phyloP scores from a whole-genome alignment of 2,113 vertebrate species.

The Hippocampus mohnikei region DNA sequence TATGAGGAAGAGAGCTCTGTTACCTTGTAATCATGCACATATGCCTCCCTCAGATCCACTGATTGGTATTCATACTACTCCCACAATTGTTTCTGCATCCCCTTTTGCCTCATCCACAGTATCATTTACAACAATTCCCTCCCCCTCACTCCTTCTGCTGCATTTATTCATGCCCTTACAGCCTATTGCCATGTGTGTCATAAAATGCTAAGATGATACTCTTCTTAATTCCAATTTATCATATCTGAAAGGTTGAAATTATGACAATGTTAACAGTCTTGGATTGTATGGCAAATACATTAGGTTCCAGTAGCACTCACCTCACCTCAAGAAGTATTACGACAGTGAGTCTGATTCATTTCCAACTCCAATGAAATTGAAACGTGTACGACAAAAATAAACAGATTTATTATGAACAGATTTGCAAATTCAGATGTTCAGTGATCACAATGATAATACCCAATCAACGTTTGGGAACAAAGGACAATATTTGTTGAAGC shows the following conservation, averaged over 20 bases:
- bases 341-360: not conserved
- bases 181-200: not conserved
- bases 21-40: constrained; percentile 1
- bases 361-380: too few species aligned
- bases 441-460: too few species aligned
- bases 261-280: not conserved
- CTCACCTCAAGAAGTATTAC: too few species aligned
- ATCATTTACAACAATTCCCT: not conserved
- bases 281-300: not conserved
- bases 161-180: not conserved
- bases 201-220: not conserved
- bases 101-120: not conserved
- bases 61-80: not conserved
- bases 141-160: constrained; percentile 1
- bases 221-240: not conserved
- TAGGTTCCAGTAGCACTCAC: not conserved
- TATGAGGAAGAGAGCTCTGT: constrained; percentile 17
- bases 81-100: not conserved
- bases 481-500: too few species aligned
- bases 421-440: too few species aligned
- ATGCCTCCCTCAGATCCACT: not conserved
- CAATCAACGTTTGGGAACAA: too few species aligned
- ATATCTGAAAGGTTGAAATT: not conserved
- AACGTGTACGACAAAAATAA: too few species aligned
- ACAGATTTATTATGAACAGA: too few species aligned